A percentile compares a stretch with the other conserved stretches of the same genome.
phyloP scores from a whole-genome alignment of 2,113 vertebrate species.

The Acrocephalus arundinaceus region DNA sequence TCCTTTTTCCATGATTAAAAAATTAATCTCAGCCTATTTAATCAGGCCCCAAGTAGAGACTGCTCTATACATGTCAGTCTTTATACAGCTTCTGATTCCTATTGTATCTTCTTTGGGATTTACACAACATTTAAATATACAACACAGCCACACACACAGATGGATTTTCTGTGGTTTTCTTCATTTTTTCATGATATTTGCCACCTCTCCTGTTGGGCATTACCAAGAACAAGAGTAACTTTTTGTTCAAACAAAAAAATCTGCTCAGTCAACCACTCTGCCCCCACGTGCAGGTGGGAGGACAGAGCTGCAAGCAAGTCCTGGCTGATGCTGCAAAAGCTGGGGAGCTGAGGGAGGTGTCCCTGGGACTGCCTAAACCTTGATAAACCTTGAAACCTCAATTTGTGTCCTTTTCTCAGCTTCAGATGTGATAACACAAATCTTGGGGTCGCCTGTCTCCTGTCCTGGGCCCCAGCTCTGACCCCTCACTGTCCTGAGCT shows the following conservation, averaged over 20 bases:
- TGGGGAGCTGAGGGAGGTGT: neutral
- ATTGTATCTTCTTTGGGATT: neutral
- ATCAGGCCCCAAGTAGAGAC: neutral
- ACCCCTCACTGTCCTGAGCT: neutral
- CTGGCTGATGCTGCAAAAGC: neutral
- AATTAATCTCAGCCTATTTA: neutral
- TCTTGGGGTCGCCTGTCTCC: neutral
- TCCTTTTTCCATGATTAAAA: neutral
- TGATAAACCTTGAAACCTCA: no score
- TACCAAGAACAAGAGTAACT: neutral
- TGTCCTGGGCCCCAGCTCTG: neutral
- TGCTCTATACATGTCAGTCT: neutral
- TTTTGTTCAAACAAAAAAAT: neutral
- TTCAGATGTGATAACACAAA: neutral
- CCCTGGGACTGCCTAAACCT: neutral
- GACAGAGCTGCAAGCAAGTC: neutral
- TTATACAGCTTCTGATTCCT: neutral
- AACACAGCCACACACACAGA: neutral
- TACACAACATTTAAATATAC: neutral
- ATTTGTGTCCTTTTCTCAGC: neutral
- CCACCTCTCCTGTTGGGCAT: neutral
- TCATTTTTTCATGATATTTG: neutral
- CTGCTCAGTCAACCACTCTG: neutral
- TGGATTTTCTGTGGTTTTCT: neutral
- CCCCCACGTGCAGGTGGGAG: neutral